Conservation (phyloP, 2,888 invertebrate species). For the Drosophila affinis region DNA sequence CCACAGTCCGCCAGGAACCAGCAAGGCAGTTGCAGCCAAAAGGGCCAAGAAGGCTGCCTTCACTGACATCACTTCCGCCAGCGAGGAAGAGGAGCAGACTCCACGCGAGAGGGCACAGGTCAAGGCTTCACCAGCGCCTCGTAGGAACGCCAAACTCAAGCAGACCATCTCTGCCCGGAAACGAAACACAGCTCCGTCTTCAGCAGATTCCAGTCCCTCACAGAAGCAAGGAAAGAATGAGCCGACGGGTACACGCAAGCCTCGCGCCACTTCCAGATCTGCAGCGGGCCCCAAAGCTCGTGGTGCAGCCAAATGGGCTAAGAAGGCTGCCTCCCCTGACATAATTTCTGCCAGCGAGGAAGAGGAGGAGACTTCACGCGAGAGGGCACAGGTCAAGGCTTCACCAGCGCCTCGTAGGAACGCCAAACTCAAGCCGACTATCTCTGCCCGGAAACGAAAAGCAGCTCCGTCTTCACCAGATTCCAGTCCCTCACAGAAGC, state of each 20-base stretch:
- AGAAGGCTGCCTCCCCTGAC: too few relatives aligned
- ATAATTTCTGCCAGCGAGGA: too few relatives aligned
- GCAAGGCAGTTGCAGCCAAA: conserved; percentile 11
- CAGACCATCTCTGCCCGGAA: conserved; percentile 52
- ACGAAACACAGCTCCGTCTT: conserved; percentile 20
- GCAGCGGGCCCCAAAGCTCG: conserved; percentile 20
- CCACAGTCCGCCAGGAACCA: conserved; percentile 50
- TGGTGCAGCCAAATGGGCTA: too few relatives aligned
- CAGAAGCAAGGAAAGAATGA: conserved; percentile 54
- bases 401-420: too few relatives aligned
- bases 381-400: too few relatives aligned
- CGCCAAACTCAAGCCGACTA: too few relatives aligned
- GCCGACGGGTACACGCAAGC: conserved; percentile 19
- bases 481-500: too few relatives aligned
- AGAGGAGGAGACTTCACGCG: too few relatives aligned
- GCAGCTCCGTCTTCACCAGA: too few relatives aligned
- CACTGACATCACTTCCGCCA: conserved; percentile 58
- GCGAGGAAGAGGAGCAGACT: conserved; percentile 68
- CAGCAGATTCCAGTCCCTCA: conserved; percentile 33
- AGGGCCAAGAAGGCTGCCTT: conserved; percentile 33
- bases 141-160: conserved; percentile 38
- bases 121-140: conserved; percentile 31
- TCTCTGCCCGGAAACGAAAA: too few relatives aligned
- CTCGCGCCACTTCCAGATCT: conserved; percentile 1
- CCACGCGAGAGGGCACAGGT: not conserved